Evolutionary conservation across 2,113 vertebrate genomes (phyloP), one percentile per base, ranked within the genome.

Genomic region (Chrysemys picta): DNA sequence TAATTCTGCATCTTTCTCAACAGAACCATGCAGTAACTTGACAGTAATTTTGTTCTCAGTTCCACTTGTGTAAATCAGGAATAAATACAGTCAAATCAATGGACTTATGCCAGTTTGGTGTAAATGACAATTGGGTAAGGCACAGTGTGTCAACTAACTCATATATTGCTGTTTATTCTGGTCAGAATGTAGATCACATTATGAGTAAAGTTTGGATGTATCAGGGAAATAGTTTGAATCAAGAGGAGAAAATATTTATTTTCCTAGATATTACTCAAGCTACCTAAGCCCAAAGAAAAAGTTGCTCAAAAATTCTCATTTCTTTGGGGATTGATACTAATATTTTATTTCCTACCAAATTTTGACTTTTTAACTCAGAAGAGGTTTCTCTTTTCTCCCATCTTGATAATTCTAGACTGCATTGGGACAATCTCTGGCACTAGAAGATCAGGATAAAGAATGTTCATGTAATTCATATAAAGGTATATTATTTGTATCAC

Each of bases 371-470:
- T 83, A 35, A 94, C 84, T 76, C 72, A 93, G 69, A 24, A 78
- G 21, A 10, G 1, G 9, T 38, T 94, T 80, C 89, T 75, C 78
- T 89, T 47, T 83, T 57, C 29, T 25, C 62, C 94, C 78, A 57
- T 76, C 59, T 80, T 47, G 21, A 52, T 69, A 90, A 93, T 93
- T 87, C 81, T 92, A 49, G 86, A 75, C 95, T 57, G 65, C 35
- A 47, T 29, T 50, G 14, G 25, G 22, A 84, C 75, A 91, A 78
- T 10, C 24, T 19, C 57, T 50, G 78, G 90, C 84, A 81, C 24
- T 8, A 50, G 45, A 93, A 91, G 80, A 89, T 27, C 56, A 93
- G 79, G 94, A 92, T 89, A 91, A 94, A 93, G 87, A 75, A 84
- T 80, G 56, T 53, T 89, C 54, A 22, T 75, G 93, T 57, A 87